A percentile compares a stretch with the other conserved stretches of the same genome.
These are phyloP conservation scores for Heteromyza rotundicornis DNA, from an alignment of 2,888 invertebrate genomes.

Conservation along the genomic window DNA sequence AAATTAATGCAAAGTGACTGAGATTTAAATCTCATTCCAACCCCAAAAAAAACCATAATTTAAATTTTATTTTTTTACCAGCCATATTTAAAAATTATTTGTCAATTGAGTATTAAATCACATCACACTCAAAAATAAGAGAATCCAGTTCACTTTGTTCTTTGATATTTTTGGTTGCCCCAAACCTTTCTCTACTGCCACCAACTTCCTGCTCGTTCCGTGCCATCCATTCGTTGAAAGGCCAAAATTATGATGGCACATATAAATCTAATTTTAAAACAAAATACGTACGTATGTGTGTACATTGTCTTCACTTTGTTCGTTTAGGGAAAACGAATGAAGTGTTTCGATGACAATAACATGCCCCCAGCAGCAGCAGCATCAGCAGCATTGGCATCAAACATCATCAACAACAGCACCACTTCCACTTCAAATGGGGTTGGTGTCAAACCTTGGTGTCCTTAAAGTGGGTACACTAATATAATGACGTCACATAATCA, in stretches of 20 bases:
- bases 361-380: background rate
- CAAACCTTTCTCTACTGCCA: too few species aligned
- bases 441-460: background rate
- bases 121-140: background rate
- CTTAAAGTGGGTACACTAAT: slow-evolving; percentile 29
- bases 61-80: background rate
- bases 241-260: slow-evolving; percentile 4
- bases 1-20: too few species aligned
- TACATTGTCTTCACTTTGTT: background rate
- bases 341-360: slow-evolving; percentile 20
- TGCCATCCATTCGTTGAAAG: background rate
- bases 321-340: too few species aligned
- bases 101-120: background rate
- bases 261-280: slow-evolving; percentile 7
- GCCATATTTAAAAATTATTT: background rate
- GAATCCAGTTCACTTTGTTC: background rate
- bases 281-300: background rate
- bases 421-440: background rate
- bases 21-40: too few species aligned
- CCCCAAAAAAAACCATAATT: too few species aligned
- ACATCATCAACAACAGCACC: slow-evolving; percentile 19
- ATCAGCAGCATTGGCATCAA: slow-evolving; percentile 13
- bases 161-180: background rate
- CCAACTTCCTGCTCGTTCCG: too few species aligned
- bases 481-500: slow-evolving; percentile 49